A percentile compares a stretch with the other conserved stretches of the same genome.
phyloP scores from a whole-genome alignment of 1,140 invertebrate species.

The Physella acuta region DNA sequence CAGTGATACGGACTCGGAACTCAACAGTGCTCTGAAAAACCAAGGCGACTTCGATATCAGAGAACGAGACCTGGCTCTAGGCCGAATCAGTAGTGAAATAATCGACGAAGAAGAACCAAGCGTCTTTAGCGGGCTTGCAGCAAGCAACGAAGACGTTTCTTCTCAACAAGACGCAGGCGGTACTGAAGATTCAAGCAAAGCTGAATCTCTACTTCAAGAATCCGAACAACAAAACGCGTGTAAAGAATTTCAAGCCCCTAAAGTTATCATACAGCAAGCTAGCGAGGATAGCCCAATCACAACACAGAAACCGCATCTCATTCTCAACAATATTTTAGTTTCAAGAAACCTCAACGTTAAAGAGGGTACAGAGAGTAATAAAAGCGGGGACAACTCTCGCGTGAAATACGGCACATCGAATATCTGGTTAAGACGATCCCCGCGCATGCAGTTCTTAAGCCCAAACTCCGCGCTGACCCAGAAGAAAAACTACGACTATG shows the following conservation, averaged over 20 bases:
- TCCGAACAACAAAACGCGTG: not conserved
- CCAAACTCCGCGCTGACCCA: not conserved
- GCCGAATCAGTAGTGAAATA: constrained; percentile 1
- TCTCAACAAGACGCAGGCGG: not conserved
- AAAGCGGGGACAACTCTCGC: not conserved
- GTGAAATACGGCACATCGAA: not conserved
- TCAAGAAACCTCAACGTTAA: too few relatives aligned
- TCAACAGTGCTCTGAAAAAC: not conserved
- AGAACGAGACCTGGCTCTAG: constrained; percentile 7
- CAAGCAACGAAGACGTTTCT: not conserved
- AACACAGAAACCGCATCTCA: too few relatives aligned
- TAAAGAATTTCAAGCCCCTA: not conserved
- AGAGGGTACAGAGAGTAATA: not conserved
- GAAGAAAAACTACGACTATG: not conserved
- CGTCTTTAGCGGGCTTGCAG: not conserved
- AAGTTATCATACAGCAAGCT: constrained; percentile 5
- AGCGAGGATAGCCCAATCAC: constrained; percentile 9
- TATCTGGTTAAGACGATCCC: not conserved
- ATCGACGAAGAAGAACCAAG: not conserved
- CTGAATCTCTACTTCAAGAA: not conserved
- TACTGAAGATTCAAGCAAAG: not conserved
- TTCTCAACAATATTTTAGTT: too few relatives aligned
- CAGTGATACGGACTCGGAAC: constrained; percentile 7
- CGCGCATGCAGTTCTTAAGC: not conserved
- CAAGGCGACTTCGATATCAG: constrained; percentile 16